Base-by-base conservation (phyloP, 1,140 invertebrate species). In the Saccostrea echinata region DNA sequence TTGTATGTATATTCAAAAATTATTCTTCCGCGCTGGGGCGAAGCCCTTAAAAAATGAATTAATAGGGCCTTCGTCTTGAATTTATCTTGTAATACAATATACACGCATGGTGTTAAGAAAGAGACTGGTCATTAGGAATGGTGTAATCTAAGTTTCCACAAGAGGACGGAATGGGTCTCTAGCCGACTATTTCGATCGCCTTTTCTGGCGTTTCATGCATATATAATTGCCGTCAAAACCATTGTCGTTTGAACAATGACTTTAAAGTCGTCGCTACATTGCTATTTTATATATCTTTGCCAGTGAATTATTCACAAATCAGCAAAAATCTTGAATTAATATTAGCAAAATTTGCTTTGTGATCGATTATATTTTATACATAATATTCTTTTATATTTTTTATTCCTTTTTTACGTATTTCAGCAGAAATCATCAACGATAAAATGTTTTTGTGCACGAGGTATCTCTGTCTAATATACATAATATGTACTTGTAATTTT, bases 151-250 rank as follows among this genome's bases (percentile, higher is more conserved):
- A 86, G 76, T 80, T 80, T 83, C 35, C 81, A 83, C 43, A 43
- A 55, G 85, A 52, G 85, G 51, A 80, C 68, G 85, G 71, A 88
- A 80, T 80, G 51, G 35, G 52, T 84, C 87, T 84, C 68, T 18
- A 35, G 83, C 84, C 61, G 83, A 80, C 57, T 53, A 85, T 53
- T 83, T 53, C 52, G 33, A 52, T 24, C 81, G 81, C 81, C 81
- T 83, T 53, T 35, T 55, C 52, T 71, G 35, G 52, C 85, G 68
- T 83, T 53, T 51, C 81, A 83, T 83, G 52, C 81, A 83, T 83
- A 83, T 51, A 83, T 53, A 83, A 83, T 83, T 21, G 35, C 43
- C 21, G 35, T 52, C 43, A 24, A 83, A 53, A n/a, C 30, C 43
- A 53, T 83, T 53, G 81, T 83, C 81, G 30, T 51, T 52, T 24